Base-by-base conservation (phyloP, 2,888 invertebrate species). In the Homarus gammarus region DNA sequence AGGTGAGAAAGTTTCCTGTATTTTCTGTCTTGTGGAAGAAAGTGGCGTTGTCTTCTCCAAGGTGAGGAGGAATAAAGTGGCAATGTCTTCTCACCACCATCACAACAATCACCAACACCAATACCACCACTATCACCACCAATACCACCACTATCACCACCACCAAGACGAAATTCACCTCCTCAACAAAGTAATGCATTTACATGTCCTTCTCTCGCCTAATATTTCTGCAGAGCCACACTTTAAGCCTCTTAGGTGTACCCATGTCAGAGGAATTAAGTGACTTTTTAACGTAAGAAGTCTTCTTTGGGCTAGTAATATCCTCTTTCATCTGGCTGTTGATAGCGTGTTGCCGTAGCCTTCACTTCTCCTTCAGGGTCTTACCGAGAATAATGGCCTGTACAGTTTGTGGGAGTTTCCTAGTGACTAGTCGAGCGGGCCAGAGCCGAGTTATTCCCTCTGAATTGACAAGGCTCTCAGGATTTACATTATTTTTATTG, bases 401-500 rank as follows among this genome's bases (percentile, higher is more conserved):
- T 22, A 18, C 18, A 56, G 56, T 56, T 15, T 18, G 56, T 56
- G 56, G 22, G 56, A 70, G 70, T 31, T 70, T 70, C 10, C 70
- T 27, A 56, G 3, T 18, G 56, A 56, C 56, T 18, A 56, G 3
- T 56, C 3, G 18, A 18, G 3, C 15, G 15, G 15, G 27, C 18
- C 44, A 31, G 49, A 44, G 15, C n/a, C 49, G 27, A 44, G 3
- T 73, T 38, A n/a, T 73, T 38, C 73, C 27, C 44, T 44, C 49
- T 44, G 77, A 8, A 49, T 77, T 77, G 31, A 77, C 33, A 36
- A 36, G 77, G 27, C n/a, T 77, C 49, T 77, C 77, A 77, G 49
- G n/a, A 44, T 36, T 31, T 22, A 49, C 49, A 77, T 51, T 56
- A 31, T 33, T 78, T 78, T 33, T 31, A 77, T 51, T 51, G 56